Conservation (phyloP, 2,113 vertebrate species). For the Notechis scutatus region DNA sequence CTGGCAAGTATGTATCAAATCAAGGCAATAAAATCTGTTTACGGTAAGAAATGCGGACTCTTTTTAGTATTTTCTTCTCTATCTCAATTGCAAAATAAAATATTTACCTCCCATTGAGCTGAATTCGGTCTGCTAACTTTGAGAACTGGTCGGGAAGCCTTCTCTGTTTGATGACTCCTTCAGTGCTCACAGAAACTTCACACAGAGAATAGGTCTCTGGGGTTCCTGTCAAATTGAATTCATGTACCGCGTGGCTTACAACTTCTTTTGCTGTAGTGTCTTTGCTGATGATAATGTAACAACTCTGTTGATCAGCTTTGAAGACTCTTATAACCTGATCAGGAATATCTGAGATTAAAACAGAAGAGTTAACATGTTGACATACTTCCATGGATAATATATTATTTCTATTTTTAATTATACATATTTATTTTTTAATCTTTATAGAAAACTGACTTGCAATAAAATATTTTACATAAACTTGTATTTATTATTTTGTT, state of each 20-base stretch:
- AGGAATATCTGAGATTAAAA: constrained; percentile 81
- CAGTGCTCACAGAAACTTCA: constrained; percentile 91
- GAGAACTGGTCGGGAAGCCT: constrained; percentile 93
- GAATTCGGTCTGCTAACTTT: constrained; percentile 94
- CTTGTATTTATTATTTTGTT: neutral
- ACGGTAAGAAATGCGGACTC: neutral
- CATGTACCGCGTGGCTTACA: constrained; percentile 84
- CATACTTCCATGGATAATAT: neutral
- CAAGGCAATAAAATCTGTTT: neutral
- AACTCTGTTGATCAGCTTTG: constrained; percentile 95
- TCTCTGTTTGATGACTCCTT: constrained; percentile 93
- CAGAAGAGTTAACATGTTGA: neutral
- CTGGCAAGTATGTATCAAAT: neutral
- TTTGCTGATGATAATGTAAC: constrained; percentile 97
- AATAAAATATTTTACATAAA: neutral
- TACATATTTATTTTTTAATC: neutral
- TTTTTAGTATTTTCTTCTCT: neutral
- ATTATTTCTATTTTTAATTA: neutral
- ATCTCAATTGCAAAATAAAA: neutral
- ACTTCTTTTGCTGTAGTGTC: constrained; percentile 97
- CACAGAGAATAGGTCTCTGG: constrained; percentile 90
- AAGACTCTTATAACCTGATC: constrained; percentile 97
- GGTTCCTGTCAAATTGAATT: constrained; percentile 82
- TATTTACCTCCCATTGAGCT: constrained; percentile 88
- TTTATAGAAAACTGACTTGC: neutral